Base-by-base conservation (phyloP, 2,888 invertebrate species). In the Monoplex corrugatus region DNA sequence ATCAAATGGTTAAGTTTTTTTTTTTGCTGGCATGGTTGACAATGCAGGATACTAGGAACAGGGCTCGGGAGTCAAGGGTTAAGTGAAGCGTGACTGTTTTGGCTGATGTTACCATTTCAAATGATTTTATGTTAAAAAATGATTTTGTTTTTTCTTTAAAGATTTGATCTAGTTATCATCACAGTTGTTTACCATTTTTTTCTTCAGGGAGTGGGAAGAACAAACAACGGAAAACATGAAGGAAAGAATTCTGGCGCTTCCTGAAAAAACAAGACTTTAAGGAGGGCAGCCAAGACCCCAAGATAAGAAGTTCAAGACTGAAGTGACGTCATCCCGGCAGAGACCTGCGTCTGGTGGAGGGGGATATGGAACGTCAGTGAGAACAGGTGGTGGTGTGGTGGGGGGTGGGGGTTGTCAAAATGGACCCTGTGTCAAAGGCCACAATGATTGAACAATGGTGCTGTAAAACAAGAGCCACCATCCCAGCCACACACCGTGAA, bases 181-280 rank as follows among this genome's bases (percentile, higher is more conserved):
- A n/a, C n/a, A n/a, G n/a, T n/a, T n/a, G n/a, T n/a, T n/a, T n/a
- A n/a, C n/a, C n/a, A 16, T 63, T 3, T 63, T 28, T 16, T 63
- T 8, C n/a, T 28, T 32, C 40, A 43, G 78, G 78, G 43, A 13
- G 23, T 43, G 23, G 13, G 28, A 6, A 40, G 1, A 87, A 89
- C 91, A 80, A 89, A 93, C 92, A 92, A 92, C 93, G 92, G 6
- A 93, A 93, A 82, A 86, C 90, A 32, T 92, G 92, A 50, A 91
- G 87, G 57, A 92, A 92, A 87, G 91, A 92, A 72, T 93, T 93
- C 89, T 87, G 93, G 19, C 75, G 78, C 43, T 88, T 91, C 63
- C 84, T 92, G 35, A 80, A 68, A 43, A 28, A 82, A 28, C 43
- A 82, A 35, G 88, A 82, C 57, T 84, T 44, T 38, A 45, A 32